These are phyloP conservation scores for Calliopsis andreniformis DNA, from an alignment of 1,140 invertebrate genomes.

Conservation along the genomic window DNA sequence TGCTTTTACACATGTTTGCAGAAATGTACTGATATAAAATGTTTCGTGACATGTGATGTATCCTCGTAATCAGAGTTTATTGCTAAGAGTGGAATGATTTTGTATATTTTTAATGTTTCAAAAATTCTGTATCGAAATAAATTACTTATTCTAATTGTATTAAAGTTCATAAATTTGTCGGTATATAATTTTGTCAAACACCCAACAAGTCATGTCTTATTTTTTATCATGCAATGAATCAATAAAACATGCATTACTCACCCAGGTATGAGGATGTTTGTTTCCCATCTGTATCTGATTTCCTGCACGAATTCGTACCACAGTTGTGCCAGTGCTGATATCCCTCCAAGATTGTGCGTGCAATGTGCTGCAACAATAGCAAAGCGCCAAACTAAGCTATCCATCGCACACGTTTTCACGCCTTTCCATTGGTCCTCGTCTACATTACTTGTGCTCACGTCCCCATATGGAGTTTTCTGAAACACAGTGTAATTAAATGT, in stretches of 20 bases:
- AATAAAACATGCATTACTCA: slow-evolving; percentile 83
- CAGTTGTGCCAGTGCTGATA: slow-evolving; percentile 91
- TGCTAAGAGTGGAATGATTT: neutral
- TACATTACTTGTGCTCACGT: slow-evolving; percentile 62
- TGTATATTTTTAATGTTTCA: slow-evolving; percentile 25
- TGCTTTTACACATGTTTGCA: slow-evolving; percentile 1
- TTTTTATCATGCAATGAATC: neutral
- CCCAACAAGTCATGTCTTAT: neutral
- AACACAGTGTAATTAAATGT: slow-evolving; percentile 40
- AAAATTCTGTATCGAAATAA: neutral
- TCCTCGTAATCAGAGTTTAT: neutral
- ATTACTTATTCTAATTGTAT: neutral
- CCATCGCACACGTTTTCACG: slow-evolving; percentile 89
- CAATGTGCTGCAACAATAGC: slow-evolving; percentile 91
- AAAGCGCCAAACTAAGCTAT: slow-evolving; percentile 92
- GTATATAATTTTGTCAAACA: neutral
- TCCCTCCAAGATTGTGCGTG: slow-evolving; percentile 89
- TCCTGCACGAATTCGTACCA: slow-evolving; percentile 97
- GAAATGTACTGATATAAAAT: slow-evolving; percentile 4
- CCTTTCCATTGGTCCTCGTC: slow-evolving; percentile 79
- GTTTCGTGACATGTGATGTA: neutral
- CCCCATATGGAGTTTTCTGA: slow-evolving; percentile 77
- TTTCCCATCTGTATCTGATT: slow-evolving; percentile 94
- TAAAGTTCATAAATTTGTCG: neutral
- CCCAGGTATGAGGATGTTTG: slow-evolving; percentile 90